phyloP scores from a whole-genome alignment of 2,797 vertebrate species.

The Pipistrellus nathusii region DNA sequence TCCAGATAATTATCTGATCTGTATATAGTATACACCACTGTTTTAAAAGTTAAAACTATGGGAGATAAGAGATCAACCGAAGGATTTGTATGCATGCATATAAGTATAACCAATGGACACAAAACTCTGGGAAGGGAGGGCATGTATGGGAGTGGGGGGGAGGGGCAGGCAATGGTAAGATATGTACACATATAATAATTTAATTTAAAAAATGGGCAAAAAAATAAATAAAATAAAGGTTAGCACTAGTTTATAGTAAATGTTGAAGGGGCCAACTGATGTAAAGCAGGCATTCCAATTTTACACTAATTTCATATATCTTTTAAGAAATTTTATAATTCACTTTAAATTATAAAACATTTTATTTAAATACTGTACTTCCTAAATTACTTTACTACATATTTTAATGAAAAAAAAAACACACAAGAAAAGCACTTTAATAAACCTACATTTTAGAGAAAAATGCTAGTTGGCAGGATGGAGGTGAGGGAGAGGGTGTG shows the following conservation, averaged over 20 bases:
- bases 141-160: no score
- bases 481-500: no score
- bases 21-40: not conserved
- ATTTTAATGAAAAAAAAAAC: not conserved
- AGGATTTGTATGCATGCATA: no score
- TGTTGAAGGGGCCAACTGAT: not conserved
- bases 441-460: not conserved
- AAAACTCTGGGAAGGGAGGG: no score
- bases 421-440: not conserved
- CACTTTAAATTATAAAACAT: not conserved
- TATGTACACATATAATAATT: no score
- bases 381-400: not conserved
- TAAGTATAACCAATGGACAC: no score
- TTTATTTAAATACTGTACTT: not conserved
- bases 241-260: not conserved
- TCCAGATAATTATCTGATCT: not conserved
- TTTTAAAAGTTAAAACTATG: not conserved
- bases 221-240: not conserved
- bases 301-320: not conserved
- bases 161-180: no score
- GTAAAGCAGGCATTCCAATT: not conserved
- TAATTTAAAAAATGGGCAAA: no score
- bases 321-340: not conserved
- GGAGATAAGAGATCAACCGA: no score
- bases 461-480: no score